Base-by-base conservation (phyloP, 2,113 vertebrate species). In the Triplophysa tibetana region DNA sequence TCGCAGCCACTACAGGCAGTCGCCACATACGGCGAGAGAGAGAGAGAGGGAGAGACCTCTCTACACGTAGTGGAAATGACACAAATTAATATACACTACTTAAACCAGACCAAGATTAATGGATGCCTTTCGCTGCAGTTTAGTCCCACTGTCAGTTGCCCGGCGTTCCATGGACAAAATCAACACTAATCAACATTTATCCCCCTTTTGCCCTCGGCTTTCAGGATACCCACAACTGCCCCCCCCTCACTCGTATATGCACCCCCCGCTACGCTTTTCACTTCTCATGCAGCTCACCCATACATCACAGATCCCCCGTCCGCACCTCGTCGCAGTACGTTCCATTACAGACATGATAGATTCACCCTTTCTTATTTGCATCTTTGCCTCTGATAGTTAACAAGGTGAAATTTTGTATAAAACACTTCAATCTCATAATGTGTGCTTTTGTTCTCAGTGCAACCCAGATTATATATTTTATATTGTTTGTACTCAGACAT, bases 21-120 rank as follows among this genome's bases (percentile, higher is more conserved):
- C 17, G 16, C 45, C 67, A 58, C 29, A 54, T 8, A 45, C 26
- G 74, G 65, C 43, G 79, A 75, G 12, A 70, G 58, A 45, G 88
- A 89, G 48, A 66, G 88, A 90, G 88, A 88, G 92, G 80, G 81
- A 93, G 94, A 94, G 93, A 91, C 93, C 93, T 93, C 93, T 96
- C 95, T 89, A 88, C 93, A 95, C 94, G 93, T 96, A 97, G 95
- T 98, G 95, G 96, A 97, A 98, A 98, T 97, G 96, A 98, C 96
- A 98, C 96, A 98, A 98, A 98, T 98, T 97, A 98, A 98, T 98
- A 98, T 97, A 97, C 95, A 95, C 95, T 95, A 95, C 95, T 98
- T 98, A 98, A 98, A 98, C 94, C 95, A 98, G 96, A 98, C 94
- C 95, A 96, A 98, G 97, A 98, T 97, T 96, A 97, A 98, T 98